Conservation (phyloP, 2,797 vertebrate species). For the Cheirogaleus major region DNA sequence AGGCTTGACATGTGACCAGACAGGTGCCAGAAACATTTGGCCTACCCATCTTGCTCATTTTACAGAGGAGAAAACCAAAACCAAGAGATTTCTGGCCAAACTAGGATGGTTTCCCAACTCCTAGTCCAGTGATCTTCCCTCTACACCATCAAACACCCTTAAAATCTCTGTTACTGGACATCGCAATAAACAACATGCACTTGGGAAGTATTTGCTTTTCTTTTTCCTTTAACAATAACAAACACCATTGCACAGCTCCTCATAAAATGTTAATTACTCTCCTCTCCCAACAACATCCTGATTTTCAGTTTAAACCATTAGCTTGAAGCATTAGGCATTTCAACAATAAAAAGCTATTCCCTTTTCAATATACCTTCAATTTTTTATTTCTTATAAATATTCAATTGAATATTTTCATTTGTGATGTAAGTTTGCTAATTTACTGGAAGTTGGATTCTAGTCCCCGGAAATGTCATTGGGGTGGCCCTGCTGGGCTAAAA, state of each 20-base stretch:
- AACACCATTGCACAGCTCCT: conserved; percentile 48
- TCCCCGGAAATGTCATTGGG: conserved; percentile 76
- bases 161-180: neutral
- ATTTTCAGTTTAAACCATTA: conserved; percentile 69
- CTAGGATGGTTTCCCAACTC: neutral
- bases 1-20: neutral
- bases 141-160: neutral
- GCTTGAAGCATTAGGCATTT: conserved; percentile 65
- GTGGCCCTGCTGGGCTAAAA: conserved; percentile 77
- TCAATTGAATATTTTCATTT: conserved; percentile 73
- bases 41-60: neutral
- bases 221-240: conserved; percentile 54
- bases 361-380: conserved; percentile 77
- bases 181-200: neutral
- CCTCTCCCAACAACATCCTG: conserved; percentile 35
- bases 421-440: conserved; percentile 74
- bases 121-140: neutral
- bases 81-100: neutral
- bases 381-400: conserved; percentile 83
- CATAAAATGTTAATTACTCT: conserved; percentile 78
- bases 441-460: conserved; percentile 72
- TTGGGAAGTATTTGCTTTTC: conserved; percentile 10
- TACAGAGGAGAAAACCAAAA: neutral
- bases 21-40: neutral
- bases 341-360: conserved; percentile 60